These are phyloP conservation scores for Enteromius mattozi DNA, from an alignment of 2,797 vertebrate species.

Conservation along the genomic window DNA sequence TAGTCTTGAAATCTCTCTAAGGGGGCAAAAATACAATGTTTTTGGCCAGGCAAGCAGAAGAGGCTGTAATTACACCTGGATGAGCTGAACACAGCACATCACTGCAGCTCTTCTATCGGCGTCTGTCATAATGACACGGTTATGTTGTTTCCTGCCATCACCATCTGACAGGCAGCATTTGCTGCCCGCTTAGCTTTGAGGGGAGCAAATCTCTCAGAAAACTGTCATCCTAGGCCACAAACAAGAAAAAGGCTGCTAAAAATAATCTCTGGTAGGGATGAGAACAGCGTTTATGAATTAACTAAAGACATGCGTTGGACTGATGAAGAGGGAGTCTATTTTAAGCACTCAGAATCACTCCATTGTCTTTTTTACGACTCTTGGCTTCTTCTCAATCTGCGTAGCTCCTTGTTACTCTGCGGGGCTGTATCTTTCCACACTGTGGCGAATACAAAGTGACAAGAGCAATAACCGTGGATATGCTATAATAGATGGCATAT, in stretches of 20 bases:
- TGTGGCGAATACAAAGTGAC: conserved; percentile 36
- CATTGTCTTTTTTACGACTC: conserved; percentile 48
- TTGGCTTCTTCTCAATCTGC: conserved; percentile 45
- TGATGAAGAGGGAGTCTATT: conserved; percentile 44
- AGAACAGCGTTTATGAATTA: conserved; percentile 73
- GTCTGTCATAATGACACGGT: conserved; percentile 81
- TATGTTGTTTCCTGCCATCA: conserved; percentile 76
- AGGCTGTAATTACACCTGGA: conserved; percentile 72
- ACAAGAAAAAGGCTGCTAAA: conserved; percentile 78
- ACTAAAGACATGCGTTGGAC: conserved; percentile 47
- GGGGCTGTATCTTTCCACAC: conserved; percentile 28
- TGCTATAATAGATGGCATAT: conserved; percentile 62
- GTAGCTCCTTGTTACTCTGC: conserved; percentile 29
- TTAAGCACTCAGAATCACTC: conserved; percentile 35
- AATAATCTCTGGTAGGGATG: conserved; percentile 71
- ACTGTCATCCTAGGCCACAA: conserved; percentile 69
- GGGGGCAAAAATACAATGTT: conserved; percentile 42
- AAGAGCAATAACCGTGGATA: conserved; percentile 37
- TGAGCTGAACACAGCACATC: conserved; percentile 69
- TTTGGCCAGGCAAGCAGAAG: conserved; percentile 44
- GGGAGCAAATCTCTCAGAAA: conserved; percentile 69
- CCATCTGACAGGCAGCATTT: conserved; percentile 69
- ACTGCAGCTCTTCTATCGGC: conserved; percentile 57
- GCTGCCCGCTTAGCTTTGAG: conserved; percentile 52
- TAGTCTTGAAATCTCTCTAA: conserved; percentile 56